Conservation (phyloP, 2,888 invertebrate genomes). For the Epiperipatus broadwayi region DNA sequence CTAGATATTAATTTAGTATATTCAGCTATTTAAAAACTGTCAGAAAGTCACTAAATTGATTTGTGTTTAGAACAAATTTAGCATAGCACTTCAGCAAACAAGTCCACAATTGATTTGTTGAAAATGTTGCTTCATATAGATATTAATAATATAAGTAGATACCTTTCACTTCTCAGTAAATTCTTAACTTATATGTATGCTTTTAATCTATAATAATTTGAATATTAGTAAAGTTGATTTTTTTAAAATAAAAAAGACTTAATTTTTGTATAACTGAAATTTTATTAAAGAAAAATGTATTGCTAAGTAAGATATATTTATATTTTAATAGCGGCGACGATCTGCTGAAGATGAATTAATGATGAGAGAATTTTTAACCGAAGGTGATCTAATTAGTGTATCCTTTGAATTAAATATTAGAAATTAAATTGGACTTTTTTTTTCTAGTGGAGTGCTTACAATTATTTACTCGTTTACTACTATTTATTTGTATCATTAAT, state of each 20-base stretch:
- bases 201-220: too few relatives aligned
- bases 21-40: too few relatives aligned
- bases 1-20: too few relatives aligned
- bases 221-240: neutral
- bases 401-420: conserved; percentile 16
- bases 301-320: too few relatives aligned
- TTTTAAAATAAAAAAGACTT: neutral
- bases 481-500: conserved; percentile 4
- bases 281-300: neutral
- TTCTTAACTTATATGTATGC: neutral
- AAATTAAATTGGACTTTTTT: conserved; percentile 4
- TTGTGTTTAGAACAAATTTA: too few relatives aligned
- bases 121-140: too few relatives aligned
- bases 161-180: conserved; percentile 4
- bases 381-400: conserved; percentile 85
- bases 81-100: too few relatives aligned
- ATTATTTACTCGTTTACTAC: neutral
- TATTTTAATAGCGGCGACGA: conserved; percentile 46
- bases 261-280: neutral
- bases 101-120: too few relatives aligned
- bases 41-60: too few relatives aligned
- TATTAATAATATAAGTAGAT: conserved; percentile 4
- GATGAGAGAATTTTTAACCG: conserved; percentile 82
- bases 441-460: neutral
- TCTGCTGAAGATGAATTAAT: conserved; percentile 91